phyloP scores from a whole-genome alignment of 2,113 vertebrate genomes.

The Brachirus orientalis region DNA sequence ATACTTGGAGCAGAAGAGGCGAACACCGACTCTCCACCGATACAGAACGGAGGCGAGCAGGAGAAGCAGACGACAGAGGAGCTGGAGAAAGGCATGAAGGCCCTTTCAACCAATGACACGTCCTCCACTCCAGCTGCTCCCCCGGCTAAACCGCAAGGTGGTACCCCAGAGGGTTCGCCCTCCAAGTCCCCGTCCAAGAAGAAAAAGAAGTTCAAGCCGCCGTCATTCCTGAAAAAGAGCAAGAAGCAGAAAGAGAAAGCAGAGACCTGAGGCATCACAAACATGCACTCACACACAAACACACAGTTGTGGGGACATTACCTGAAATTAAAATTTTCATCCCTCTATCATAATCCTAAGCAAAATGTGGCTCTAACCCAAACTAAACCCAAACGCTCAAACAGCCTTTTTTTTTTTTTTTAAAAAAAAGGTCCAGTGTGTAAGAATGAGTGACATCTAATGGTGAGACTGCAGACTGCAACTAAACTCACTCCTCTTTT shows the following conservation, averaged over 20 bases:
- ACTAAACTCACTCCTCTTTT: no score
- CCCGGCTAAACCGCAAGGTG: constrained; percentile 76
- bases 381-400: not conserved
- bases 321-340: no score
- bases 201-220: constrained; percentile 99
- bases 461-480: no score
- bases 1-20: constrained; percentile 72
- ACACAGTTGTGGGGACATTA: not conserved
- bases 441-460: no score
- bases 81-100: constrained; percentile 86
- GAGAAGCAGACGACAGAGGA: constrained; percentile 80
- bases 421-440: no score
- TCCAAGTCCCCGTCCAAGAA: constrained; percentile 98
- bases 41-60: constrained; percentile 89
- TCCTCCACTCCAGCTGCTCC: constrained; percentile 80
- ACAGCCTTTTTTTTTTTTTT: no score
- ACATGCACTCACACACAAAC: not conserved
- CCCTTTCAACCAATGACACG: constrained; percentile 83
- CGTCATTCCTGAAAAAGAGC: constrained; percentile 97
- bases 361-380: not conserved
- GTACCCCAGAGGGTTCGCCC: constrained; percentile 93
- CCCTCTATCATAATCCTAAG: not conserved
- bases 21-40: constrained; percentile 58
- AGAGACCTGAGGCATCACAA: constrained; percentile 84
- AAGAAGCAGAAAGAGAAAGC: constrained; percentile 95